Conservation (phyloP, 2,113 vertebrate genomes). For the Herpailurus yagouaroundi region DNA sequence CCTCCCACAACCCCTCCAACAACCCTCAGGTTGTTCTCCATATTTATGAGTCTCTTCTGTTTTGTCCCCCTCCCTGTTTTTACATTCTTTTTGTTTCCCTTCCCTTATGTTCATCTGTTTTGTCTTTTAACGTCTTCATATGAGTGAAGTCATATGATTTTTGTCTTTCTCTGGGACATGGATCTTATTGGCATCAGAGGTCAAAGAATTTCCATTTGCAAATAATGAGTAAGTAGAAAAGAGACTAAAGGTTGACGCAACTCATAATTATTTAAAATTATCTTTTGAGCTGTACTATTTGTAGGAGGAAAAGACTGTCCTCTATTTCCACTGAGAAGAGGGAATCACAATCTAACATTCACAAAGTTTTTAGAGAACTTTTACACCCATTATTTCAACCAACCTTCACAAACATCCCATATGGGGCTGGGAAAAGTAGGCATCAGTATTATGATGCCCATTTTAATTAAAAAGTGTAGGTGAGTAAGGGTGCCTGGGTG, state of each 20-base stretch:
- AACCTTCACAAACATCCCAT: constrained; percentile 16
- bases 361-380: constrained; percentile 8
- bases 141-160: too few relatives aligned
- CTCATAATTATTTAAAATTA: constrained; percentile 54
- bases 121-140: too few relatives aligned
- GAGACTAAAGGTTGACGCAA: constrained; percentile 3
- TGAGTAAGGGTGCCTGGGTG: neutral
- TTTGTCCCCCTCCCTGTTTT: too few relatives aligned
- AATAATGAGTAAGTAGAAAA: constrained; percentile 18
- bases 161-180: neutral
- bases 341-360: constrained; percentile 20
- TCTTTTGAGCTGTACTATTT: neutral
- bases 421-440: neutral
- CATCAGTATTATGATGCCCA: neutral
- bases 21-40: too few relatives aligned
- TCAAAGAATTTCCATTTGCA: neutral
- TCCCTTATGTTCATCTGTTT: too few relatives aligned
- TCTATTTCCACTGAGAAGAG: constrained; percentile 8
- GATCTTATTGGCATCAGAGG: neutral
- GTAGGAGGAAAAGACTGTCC: neutral
- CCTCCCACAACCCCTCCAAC: too few relatives aligned
- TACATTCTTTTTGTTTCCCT: too few relatives aligned
- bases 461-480: neutral
- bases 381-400: neutral
- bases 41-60: too few relatives aligned